Base-by-base conservation (phyloP, 2,113 vertebrate species). In the Lynx canadensis region DNA sequence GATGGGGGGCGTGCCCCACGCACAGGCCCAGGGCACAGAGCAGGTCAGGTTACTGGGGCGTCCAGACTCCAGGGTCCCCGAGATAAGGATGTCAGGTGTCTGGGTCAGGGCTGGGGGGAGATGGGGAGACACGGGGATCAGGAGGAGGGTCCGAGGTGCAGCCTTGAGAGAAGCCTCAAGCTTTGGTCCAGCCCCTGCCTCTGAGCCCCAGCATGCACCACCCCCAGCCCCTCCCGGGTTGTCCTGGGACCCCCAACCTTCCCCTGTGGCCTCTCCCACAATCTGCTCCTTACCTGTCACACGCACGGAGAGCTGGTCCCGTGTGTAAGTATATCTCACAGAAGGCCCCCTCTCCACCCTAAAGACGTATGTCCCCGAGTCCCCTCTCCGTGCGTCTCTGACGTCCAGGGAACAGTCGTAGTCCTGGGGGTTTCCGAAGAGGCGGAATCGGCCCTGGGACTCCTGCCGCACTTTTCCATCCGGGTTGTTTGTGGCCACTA, bases 241-340 rank as follows among this genome's bases (percentile, higher is more conserved):
- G 41, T 33, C 48, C 66, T 19, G 45, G 1, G 12, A 2, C 2
- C 48, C 25, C 29, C 4, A 2, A 18, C 21, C 21, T 9, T 41
- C 45, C 60, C 25, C 31, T 16, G 10, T 15, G 38, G 38, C 55
- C 38, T 21, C 8, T 5, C 36, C 18, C 23, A 57, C 7, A 41
- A 3, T 19, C 21, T 0, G 0, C 1, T 1, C 10, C 94, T 91
- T 94, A 89, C 97, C 84, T 36, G 13, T 94, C 55, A 98, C 90
- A 1, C 0, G 0, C 45, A 98, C 38, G 8, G 0, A 19, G 12
- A 88, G 50, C 15, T 0, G 0, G 25, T 8, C 2, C 10, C 0
- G 0, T 0, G 0, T 0, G 36, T 95, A 98, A 50, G 0, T 93
- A 2, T 0, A 50, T 18, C 1, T 71, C 0, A 5, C 0, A 2